Evolutionary conservation across 2,797 vertebrate species (phyloP), one percentile per base, ranked within the genome.

Genomic region (Phrynocephalus guinanensis): DNA sequence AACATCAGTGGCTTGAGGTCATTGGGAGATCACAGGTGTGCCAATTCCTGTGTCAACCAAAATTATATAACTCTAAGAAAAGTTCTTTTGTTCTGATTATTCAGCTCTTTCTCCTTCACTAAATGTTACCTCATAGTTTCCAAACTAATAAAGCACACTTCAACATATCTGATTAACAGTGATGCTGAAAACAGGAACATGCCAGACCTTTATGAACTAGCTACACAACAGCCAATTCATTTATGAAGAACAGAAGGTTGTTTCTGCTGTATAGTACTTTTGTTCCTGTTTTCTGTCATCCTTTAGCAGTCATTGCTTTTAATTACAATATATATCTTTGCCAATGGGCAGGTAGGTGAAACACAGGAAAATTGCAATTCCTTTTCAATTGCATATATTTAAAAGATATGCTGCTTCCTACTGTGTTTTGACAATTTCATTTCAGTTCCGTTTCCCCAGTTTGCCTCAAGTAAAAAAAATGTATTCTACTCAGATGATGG

Each of bases 351-450:
- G 60, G 48, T 33, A 82, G 56, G 44, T 44, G 50, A 67, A 66
- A 75, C 68, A 77, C 8, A 76, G 22, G 67, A 83, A 83, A 83
- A n/a, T 78, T 70, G 60, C 66, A 70, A 83, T 87, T 78, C 63
- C 44, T 28, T 82, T 76, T 83, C 63, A 70, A n/a, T 77, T 28
- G 48, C 86, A 82, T 68, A 77, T 68, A 77, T 87, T 20, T 82
- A 76, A 77, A 87, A 30, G 68, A 44, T n/a, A 18, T 68, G 44
- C 15, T 3, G 20, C 77, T 77, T 75, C 60, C 71, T 48, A 67
- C 72, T 68, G 79, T 67, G 79, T 48, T 82, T 87, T 87, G 86
- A 77, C 80, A 82, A 76, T 87, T 87, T 82, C 82, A 87, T 77
- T 68, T 77, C 22, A 76, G 26, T 68, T 76, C 56, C 77, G 30